A percentile compares a stretch with the other conserved stretches of the same genome.
These are phyloP conservation scores for Lycorma delicatula DNA, from an alignment of 1,140 invertebrate genomes.

Conservation along the genomic window DNA sequence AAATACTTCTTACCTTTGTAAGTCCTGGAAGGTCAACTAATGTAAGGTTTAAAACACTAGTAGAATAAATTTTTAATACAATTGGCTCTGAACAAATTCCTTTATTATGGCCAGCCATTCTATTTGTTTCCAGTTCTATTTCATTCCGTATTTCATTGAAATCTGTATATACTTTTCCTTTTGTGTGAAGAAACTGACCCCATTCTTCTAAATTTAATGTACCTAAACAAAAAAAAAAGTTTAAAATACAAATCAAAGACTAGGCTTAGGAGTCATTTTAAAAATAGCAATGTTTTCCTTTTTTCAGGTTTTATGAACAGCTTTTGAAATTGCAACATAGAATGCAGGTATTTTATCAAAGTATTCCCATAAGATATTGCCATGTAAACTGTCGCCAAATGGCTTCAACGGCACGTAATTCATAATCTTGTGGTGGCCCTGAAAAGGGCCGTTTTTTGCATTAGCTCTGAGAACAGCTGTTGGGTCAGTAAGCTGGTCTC, in stretches of 20 bases:
- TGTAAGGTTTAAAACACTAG: slow-evolving; percentile 89
- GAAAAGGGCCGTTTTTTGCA: no score
- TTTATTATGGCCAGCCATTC: slow-evolving; percentile 91
- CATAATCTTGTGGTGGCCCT: no score
- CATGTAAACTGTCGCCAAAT: no score
- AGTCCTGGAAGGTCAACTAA: slow-evolving; percentile 97
- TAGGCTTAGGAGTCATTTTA: background rate
- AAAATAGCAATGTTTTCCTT: background rate
- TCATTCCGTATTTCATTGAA: slow-evolving; percentile 87
- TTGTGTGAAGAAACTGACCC: slow-evolving; percentile 92
- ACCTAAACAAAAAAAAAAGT: slow-evolving; percentile 44
- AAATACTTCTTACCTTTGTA: slow-evolving; percentile 65
- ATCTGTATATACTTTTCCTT: slow-evolving; percentile 81
- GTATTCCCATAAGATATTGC: no score
- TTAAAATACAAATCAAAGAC: background rate
- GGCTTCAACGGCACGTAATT: no score
- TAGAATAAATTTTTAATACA: slow-evolving; percentile 91
- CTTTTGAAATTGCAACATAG: no score
- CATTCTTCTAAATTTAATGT: slow-evolving; percentile 87
- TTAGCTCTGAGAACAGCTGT: no score
- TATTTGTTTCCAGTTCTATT: slow-evolving; percentile 89
- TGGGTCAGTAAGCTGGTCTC: no score
- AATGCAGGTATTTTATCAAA: no score
- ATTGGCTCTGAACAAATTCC: slow-evolving; percentile 95
- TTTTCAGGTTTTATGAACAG: background rate